phyloP scores from a whole-genome alignment of 2,797 vertebrate species.

The Myripristis jacobus region DNA sequence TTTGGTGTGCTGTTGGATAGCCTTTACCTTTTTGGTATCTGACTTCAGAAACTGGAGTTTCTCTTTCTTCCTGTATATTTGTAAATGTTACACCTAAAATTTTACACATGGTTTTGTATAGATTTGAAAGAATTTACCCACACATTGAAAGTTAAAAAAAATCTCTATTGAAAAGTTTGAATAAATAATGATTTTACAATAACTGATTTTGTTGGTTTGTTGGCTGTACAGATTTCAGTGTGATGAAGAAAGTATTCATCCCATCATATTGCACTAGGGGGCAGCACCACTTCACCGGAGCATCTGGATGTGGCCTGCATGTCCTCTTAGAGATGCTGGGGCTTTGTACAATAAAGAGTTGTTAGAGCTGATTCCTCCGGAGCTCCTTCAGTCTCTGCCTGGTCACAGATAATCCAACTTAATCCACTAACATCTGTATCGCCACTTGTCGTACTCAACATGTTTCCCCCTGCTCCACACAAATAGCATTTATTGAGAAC shows the following conservation, averaged over 20 bases:
- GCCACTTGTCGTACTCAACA: slow-evolving; percentile 31
- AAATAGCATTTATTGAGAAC: slow-evolving; percentile 15
- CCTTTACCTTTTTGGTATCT: slow-evolving; percentile 42
- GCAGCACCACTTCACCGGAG: slow-evolving; percentile 54
- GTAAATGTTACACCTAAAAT: slow-evolving; percentile 95
- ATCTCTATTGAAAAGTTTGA: slow-evolving; percentile 76
- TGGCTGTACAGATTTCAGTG: neutral
- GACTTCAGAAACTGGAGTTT: slow-evolving; percentile 79
- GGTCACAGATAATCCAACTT: slow-evolving; percentile 43
- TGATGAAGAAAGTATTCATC: too few species aligned
- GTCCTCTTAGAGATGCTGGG: neutral
- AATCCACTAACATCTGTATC: slow-evolving; percentile 61
- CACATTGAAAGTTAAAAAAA: slow-evolving; percentile 86
- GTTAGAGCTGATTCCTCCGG: slow-evolving; percentile 37
- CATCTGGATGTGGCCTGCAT: neutral
- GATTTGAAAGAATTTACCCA: slow-evolving; percentile 93
- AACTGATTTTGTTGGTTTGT: slow-evolving; percentile 20
- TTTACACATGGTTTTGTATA: slow-evolving; percentile 98
- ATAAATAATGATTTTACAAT: slow-evolving; percentile 78
- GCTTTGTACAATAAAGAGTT: slow-evolving; percentile 34
- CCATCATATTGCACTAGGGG: slow-evolving; percentile 53
- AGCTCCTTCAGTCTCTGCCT: slow-evolving; percentile 40
- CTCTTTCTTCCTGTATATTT: slow-evolving; percentile 96
- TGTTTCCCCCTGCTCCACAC: slow-evolving; percentile 25
- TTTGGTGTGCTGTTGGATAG: slow-evolving; percentile 50